Evolutionary conservation across 2,888 invertebrate species (phyloP), one percentile per base, ranked within the genome.

Genomic region (Platycnemis pennipes): DNA sequence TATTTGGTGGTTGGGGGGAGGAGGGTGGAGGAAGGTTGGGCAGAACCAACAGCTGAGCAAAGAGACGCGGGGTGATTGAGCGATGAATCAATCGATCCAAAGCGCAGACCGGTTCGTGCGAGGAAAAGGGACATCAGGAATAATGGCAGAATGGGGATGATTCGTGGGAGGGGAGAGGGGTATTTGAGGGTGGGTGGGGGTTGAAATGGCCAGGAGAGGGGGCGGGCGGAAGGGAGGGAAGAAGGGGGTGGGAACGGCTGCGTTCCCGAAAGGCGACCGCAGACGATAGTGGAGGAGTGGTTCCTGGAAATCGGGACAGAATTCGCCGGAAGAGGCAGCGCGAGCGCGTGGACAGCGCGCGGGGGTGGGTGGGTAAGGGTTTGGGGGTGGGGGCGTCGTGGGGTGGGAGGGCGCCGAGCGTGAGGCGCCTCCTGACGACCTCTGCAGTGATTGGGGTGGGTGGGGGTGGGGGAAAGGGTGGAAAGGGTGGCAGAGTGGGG

Each of bases 401-500:
- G 77, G 37, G 37, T 11, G 77, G 8, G 46, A 5, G 46, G 44
- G 87, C n/a, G 44, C 46, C 11, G 22, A 26, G 87, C n/a, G 87
- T 45, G n/a, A 87, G 87, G 45, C 77, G 77, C 77, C 77, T 37
- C 77, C 77, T 77, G 77, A 77, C 77, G 77, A 77, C 77, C 77
- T 77, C 77, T 77, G 77, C 77, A 77, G 77, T 77, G 77, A 77
- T 44, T 46, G 87, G 44, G 87, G 8, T 31, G 45, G 44, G 45
- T 7, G 87, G 45, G n/a, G 45, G n/a, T 11, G 86, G 44, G 86
- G 86, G 37, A 42, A 37, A 13, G 45, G 56, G 56, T 13, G 56
- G 22, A 19, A 22, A 2, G n/a, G 26, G 37, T 2, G 26, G n/a
- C 46, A n/a, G 46, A 44, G 31, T 7, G 63, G 4, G n/a, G 22